Base-by-base conservation (phyloP, 64 coral and sea anemone genomes). In the Anthopleura sola region DNA sequence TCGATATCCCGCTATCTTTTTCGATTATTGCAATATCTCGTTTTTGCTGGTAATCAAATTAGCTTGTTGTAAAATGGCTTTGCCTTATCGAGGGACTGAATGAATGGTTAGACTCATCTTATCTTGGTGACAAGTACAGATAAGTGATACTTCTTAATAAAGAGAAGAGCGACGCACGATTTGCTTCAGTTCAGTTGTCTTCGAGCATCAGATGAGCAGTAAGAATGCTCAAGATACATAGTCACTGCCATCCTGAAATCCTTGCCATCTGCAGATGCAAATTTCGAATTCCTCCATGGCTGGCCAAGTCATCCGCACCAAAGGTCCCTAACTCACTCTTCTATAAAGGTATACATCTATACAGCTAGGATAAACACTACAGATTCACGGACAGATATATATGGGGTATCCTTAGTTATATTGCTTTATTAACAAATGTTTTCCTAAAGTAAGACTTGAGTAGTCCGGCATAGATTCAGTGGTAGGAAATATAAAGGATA, bases 41-140 rank as follows among this genome's bases (percentile, higher is more conserved):
- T 44, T 44, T 44, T 53, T 34, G 66, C 34, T 71, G 11, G 66
- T 71, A 71, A 71, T 71, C 66, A 71, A 71, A 71, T 71, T 71
- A 71, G 28, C 66, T 71, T 34, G 31, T 32, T 16, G 66, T 71
- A 32, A 32, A 32, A 34, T 34, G 26, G 31, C 66, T 71, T 71
- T 71, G 13, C 28, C 31, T 71, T 71, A 71, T 71, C 66, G 66
- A 71, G 28, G 66, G 29, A 13, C 66, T 71, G 66, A 62, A 17
- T 58, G 17, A 58, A 21, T 17, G 19, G 18, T 20, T 16, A 5
- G 24, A 26, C 24, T 23, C 24, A 26, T 66, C 60, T 66, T 68
- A 68, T 68, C 62, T 71, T 32, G 34, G 29, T 71, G 66, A 69
- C n/a, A 32, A 66, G 31, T 34, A 32, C 28, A 71, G n/a, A 32